Base-by-base conservation (phyloP, 1,140 invertebrate species). In the Drosophila baimaii region DNA sequence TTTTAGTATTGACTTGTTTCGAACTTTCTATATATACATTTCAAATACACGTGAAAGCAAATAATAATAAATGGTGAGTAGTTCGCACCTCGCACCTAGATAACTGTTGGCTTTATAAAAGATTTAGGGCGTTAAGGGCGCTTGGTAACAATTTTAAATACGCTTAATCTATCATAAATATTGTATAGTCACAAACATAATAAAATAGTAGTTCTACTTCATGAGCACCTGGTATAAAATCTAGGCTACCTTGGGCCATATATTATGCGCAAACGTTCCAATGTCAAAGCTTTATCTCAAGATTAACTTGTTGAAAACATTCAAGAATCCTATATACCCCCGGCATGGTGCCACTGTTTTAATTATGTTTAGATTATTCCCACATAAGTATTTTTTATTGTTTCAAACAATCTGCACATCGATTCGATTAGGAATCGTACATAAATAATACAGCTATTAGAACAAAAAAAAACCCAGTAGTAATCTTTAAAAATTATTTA, bases 361-460 rank as follows among this genome's bases (percentile, higher is more conserved):
- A 59, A 19, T 59, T 25, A 58, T 37, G 29, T 37, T 46, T 13
- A 35, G 39, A 65, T 46, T 35, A 65, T 15, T 25, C 12, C 8
- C 46, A 7, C 31, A 47, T 46, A 64, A 68, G 58, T 47, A n/a
- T 9, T 65, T 9, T 65, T 68, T 65, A 49, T 66, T 66, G n/a
- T 49, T 64, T 10, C 12, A 12, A 29, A 27, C 37, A 41, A 41
- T 68, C 44, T 41, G 19, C 15, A 31, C 2, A 35, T 43, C 3
- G 46, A 17, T 19, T 46, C 9, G 55, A 46, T 58, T n/a, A 25
- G n/a, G 12, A 43, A 1, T 4, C 5, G 5, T 59, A 46, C 31
- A 62, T 47, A 63, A 66, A 68, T 37, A 66, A 15, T 8, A 5
- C 13, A 63, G 15, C 19, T 12, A 33, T 33, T 43, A 19, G 21